A percentile compares a stretch with the other conserved stretches of the same genome.
Conservation (phyloP, 2,797 vertebrate genomes). For the Characodon lateralis region DNA sequence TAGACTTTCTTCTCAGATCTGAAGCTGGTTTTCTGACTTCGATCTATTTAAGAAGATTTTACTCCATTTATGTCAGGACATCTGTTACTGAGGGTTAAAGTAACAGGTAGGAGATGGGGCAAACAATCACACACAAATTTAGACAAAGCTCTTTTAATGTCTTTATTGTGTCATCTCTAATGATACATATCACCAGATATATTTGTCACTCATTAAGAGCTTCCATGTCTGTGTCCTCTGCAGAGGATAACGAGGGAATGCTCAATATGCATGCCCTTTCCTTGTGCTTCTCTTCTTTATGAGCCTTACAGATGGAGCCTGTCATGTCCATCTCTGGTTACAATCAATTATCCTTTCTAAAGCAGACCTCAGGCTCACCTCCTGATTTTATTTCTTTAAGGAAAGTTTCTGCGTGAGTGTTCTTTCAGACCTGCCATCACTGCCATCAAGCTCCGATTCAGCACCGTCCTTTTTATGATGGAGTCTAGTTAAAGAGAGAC, state of each 20-base stretch:
- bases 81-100: conserved; percentile 46
- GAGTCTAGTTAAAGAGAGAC: conserved; percentile 25
- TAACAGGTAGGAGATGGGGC: conserved; percentile 58
- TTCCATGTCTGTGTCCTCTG: conserved; percentile 6
- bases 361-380: conserved; percentile 21
- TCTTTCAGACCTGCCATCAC: conserved; percentile 27
- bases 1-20: not conserved
- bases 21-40: conserved; percentile 35
- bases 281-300: conserved; percentile 2
- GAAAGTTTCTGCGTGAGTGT: conserved; percentile 3
- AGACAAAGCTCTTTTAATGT: not conserved
- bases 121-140: conserved; percentile 2
- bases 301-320: conserved; percentile 10
- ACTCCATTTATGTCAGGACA: conserved; percentile 29
- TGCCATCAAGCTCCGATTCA: conserved; percentile 6
- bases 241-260: conserved; percentile 16
- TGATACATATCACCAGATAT: not conserved
- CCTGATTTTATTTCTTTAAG: conserved; percentile 6
- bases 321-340: conserved; percentile 13
- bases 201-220: not conserved
- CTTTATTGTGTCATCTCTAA: conserved; percentile 8
- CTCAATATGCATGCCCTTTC: not conserved
- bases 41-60: conserved; percentile 28
- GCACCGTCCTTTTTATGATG: conserved; percentile 22
- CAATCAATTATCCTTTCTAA: conserved; percentile 33